A percentile compares a stretch with the other conserved stretches of the same genome.
Conservation (phyloP, 2,113 vertebrate genomes). For the Shinisaurus crocodilurus region DNA sequence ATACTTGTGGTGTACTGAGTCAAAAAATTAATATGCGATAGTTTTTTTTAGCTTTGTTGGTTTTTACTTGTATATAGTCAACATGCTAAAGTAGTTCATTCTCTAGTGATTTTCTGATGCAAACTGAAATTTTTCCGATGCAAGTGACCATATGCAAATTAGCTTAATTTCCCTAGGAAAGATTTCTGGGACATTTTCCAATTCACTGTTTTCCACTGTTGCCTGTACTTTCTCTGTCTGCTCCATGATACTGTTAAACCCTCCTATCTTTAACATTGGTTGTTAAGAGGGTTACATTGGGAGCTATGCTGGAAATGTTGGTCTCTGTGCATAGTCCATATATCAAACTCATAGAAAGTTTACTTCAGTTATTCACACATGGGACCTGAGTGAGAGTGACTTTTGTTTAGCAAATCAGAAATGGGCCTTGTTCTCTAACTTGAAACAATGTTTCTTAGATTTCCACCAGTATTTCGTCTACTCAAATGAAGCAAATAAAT, state of each 20-base stretch:
- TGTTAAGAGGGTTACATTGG: background rate
- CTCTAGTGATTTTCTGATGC: too few relatives aligned
- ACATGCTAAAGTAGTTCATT: too few relatives aligned
- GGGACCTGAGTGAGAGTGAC: background rate
- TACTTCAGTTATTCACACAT: background rate
- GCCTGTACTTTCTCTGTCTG: too few relatives aligned
- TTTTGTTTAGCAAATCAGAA: conserved; percentile 51
- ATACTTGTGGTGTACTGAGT: too few relatives aligned
- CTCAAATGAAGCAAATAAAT: conserved; percentile 46
- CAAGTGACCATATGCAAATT: too few relatives aligned
- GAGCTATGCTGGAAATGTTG: conserved; percentile 24
- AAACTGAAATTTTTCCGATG: too few relatives aligned
- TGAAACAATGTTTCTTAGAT: conserved; percentile 28
- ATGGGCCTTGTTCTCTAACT: conserved; percentile 38
- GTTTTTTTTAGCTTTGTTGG: too few relatives aligned
- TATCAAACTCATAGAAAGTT: conserved; percentile 2
- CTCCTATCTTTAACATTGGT: background rate
- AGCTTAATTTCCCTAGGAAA: too few relatives aligned
- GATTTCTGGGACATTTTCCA: too few relatives aligned
- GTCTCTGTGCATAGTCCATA: background rate
- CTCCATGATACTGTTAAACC: background rate
- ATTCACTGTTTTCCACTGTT: too few relatives aligned
- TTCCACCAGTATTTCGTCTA: conserved; percentile 33
- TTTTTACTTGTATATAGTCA: too few relatives aligned
- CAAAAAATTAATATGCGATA: too few relatives aligned